Percentiles rank a stretch among this genome's conserved stretches.
These are phyloP conservation scores for Oreohelix idahoensis DNA, from an alignment of 1,140 invertebrate species.

Conservation along the genomic window DNA sequence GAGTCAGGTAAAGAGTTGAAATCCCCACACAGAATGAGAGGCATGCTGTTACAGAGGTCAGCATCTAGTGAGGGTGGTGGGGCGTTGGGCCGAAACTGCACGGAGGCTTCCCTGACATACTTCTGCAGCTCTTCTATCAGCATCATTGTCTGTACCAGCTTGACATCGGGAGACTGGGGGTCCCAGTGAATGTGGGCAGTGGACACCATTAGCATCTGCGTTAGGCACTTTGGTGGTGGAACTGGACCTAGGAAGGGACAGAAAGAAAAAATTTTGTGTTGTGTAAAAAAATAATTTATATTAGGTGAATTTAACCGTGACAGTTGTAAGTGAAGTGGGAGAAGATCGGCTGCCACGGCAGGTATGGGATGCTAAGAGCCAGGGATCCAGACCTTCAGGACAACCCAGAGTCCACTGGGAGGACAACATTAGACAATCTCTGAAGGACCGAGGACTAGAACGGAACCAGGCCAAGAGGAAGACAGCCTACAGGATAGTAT, in stretches of 20 bases:
- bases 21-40: conserved; percentile 96
- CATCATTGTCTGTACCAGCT: conserved; percentile 99
- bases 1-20: conserved; percentile 99
- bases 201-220: conserved; percentile 92
- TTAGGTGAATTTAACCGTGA: too few species aligned
- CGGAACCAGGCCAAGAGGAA: too few species aligned
- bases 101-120: conserved; percentile 65
- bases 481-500: too few species aligned
- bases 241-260: conserved; percentile 60
- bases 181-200: conserved; percentile 99
- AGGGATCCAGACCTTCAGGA: too few species aligned
- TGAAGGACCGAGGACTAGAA: too few species aligned
- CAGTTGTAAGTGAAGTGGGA: too few species aligned
- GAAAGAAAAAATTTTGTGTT: background rate
- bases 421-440: too few species aligned
- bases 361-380: too few species aligned
- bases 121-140: conserved; percentile 87
- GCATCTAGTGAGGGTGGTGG: conserved; percentile 70
- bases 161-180: conserved; percentile 99
- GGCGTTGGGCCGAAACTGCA: conserved; percentile 53
- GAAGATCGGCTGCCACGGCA: too few species aligned
- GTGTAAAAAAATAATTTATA: too few species aligned
- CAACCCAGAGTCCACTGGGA: too few species aligned
- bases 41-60: conserved; percentile 85
- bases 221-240: conserved; percentile 78